These are phyloP conservation scores for Psophia crepitans DNA, from an alignment of 2,113 vertebrate species.

Conservation along the genomic window DNA sequence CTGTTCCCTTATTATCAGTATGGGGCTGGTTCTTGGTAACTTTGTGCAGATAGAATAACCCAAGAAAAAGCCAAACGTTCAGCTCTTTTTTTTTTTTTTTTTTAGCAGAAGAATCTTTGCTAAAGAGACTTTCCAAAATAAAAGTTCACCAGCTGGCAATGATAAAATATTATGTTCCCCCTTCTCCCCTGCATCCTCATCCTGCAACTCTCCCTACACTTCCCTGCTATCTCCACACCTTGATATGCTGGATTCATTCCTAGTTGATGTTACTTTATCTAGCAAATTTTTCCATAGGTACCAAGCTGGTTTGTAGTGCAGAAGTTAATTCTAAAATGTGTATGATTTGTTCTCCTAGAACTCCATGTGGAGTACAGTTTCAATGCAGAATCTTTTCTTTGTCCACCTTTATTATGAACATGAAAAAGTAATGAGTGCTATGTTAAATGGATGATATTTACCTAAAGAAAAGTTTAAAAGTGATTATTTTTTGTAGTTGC, in stretches of 20 bases:
- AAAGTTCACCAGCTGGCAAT: not conserved
- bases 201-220: not conserved
- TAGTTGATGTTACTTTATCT: not conserved
- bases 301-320: not conserved
- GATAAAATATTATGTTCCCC: not conserved
- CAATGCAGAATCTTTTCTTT: not conserved
- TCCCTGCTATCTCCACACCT: not conserved
- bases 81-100: not conserved
- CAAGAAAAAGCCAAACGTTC: not conserved
- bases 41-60: not conserved
- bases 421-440: not conserved
- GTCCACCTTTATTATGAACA: not conserved
- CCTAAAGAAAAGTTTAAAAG: not conserved
- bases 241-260: not conserved
- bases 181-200: not conserved
- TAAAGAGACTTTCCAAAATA: not conserved
- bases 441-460: not conserved
- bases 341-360: not conserved
- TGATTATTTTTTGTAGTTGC: not conserved
- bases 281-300: not conserved
- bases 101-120: not conserved
- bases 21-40: not conserved
- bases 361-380: not conserved
- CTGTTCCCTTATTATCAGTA: not conserved
- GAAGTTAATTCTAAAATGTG: not conserved